Conservation (phyloP, 1,140 invertebrate species). For the Chironomus tepperi region DNA sequence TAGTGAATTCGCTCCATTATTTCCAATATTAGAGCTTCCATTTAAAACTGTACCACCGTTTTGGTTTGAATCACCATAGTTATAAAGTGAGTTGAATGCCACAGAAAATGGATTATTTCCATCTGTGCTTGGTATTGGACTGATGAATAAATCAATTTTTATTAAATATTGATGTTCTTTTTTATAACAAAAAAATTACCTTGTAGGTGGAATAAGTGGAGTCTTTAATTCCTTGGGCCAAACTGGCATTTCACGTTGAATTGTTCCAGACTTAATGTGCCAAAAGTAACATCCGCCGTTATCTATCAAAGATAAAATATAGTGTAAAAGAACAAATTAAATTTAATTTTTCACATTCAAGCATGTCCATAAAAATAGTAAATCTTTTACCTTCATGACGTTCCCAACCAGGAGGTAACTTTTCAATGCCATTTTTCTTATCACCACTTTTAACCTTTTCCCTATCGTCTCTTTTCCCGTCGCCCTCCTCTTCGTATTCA, state of each 20-base stretch:
- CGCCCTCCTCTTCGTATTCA: constrained; percentile 42
- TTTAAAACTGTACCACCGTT: background rate
- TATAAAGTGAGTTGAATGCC: constrained; percentile 1
- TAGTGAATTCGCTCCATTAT: background rate
- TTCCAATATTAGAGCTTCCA: background rate
- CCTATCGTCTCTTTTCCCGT: constrained; percentile 33
- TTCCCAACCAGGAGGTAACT: constrained; percentile 79
- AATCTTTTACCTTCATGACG: constrained; percentile 71
- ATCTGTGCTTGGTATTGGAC: constrained; percentile 6
- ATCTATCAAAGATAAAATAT: constrained; percentile 49
- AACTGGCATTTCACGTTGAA: constrained; percentile 81
- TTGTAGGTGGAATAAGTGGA: constrained; percentile 35
- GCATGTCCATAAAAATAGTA: constrained; percentile 23
- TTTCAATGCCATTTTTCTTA: constrained; percentile 27
- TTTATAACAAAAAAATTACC: background rate
- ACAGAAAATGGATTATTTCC: constrained; percentile 2
- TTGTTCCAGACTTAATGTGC: constrained; percentile 97
- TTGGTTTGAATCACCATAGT: background rate
- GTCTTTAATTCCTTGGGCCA: constrained; percentile 40
- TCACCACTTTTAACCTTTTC: constrained; percentile 32
- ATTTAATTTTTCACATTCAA: background rate
- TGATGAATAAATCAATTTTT: background rate
- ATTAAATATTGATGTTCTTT: background rate
- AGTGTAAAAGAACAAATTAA: background rate
- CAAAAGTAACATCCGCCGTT: constrained; percentile 92